These are phyloP conservation scores for Napeogenes inachia DNA, from an alignment of 2,888 invertebrate genomes.

Conservation along the genomic window DNA sequence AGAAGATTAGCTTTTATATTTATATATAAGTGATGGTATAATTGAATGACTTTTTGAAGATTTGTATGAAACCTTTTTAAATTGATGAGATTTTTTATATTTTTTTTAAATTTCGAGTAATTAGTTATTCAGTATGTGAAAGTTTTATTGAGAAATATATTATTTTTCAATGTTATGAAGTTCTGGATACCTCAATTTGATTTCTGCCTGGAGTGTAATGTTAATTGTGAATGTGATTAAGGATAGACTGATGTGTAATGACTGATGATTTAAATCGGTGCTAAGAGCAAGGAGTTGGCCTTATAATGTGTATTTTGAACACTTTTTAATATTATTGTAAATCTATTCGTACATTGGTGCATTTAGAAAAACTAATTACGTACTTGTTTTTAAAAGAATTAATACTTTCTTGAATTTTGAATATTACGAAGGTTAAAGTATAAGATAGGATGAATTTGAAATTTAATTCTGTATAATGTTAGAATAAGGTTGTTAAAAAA, in stretches of 20 bases:
- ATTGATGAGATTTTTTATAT: no score
- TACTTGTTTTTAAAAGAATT: no score
- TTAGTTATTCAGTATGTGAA: no score
- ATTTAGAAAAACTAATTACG: no score
- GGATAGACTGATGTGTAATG: slow-evolving; percentile 23
- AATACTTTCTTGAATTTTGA: no score
- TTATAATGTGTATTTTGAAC: slow-evolving; percentile 9
- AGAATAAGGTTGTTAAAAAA: neutral
- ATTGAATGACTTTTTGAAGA: neutral
- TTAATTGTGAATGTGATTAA: slow-evolving; percentile 13
- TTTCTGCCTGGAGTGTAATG: neutral
- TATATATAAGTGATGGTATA: slow-evolving; percentile 2
- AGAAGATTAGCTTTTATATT: slow-evolving; percentile 15
- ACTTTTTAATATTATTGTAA: neutral
- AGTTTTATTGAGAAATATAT: neutral
- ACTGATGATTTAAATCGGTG: slow-evolving; percentile 25
- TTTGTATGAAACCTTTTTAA: neutral
- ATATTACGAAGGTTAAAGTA: neutral
- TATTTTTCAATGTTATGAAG: neutral
- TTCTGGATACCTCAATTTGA: neutral
- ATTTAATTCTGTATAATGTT: neutral
- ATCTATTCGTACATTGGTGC: no score
- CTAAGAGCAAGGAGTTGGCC: slow-evolving; percentile 19
- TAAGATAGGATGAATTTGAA: neutral
- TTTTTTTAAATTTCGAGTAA: no score